These are phyloP conservation scores for Ganaspis brasiliensis DNA, from an alignment of 2,888 invertebrate genomes.

Conservation along the genomic window DNA sequence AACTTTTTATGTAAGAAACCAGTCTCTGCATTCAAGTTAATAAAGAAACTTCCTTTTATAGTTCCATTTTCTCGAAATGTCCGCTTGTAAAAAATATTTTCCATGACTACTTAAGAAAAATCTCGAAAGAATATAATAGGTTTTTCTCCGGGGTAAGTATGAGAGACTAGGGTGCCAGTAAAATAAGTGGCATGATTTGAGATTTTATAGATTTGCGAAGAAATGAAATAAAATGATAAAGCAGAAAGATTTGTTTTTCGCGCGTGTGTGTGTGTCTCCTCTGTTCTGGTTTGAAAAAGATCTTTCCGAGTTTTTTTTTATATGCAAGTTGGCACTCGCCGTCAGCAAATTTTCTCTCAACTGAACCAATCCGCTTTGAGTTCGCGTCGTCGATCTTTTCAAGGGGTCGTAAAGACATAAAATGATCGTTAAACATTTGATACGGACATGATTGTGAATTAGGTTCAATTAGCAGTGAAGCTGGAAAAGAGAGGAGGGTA, in stretches of 20 bases:
- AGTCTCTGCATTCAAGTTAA: neutral
- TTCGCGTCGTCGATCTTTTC: slow-evolving; percentile 14
- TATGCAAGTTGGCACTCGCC: neutral
- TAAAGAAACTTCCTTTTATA: neutral
- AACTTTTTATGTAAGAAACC: too few relatives aligned
- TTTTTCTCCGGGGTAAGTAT: too few relatives aligned
- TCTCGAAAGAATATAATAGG: neutral
- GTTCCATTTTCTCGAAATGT: neutral
- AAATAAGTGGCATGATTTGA: neutral
- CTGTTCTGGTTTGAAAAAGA: neutral
- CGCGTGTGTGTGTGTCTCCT: neutral
- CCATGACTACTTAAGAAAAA: neutral
- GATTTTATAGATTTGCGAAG: neutral
- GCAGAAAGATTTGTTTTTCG: neutral
- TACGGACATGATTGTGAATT: slow-evolving; percentile 37
- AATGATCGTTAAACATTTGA: slow-evolving; percentile 37
- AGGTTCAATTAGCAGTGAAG: slow-evolving; percentile 33
- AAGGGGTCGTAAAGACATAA: slow-evolving; percentile 12
- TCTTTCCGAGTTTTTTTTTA: neutral
- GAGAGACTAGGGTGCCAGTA: neutral
- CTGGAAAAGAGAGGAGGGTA: slow-evolving; percentile 2
- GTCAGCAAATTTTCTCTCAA: slow-evolving; percentile 3
- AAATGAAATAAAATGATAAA: neutral
- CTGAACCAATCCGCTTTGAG: slow-evolving; percentile 9
- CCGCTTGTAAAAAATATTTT: neutral